These are phyloP conservation scores for Pangasius larnaudii DNA, from an alignment of 2,797 vertebrate species.

Conservation along the genomic window DNA sequence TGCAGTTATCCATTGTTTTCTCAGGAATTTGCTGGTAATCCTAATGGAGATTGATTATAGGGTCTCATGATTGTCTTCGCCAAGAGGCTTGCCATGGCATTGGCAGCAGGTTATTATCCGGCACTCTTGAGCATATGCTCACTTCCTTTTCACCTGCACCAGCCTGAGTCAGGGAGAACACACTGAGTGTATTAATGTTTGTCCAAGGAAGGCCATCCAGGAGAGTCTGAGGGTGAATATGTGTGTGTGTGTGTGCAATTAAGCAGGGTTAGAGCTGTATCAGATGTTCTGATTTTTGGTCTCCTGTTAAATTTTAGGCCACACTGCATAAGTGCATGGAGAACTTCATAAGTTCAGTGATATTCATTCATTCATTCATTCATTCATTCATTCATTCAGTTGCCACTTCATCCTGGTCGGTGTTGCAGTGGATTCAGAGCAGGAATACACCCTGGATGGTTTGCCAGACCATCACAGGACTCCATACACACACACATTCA, in stretches of 20 bases:
- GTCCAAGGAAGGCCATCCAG: conserved; percentile 25
- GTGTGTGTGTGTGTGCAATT: not conserved
- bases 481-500: not conserved
- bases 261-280: not conserved
- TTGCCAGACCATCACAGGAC: not conserved
- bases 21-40: conserved; percentile 41
- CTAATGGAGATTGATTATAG: conserved; percentile 48
- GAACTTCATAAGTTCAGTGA: not conserved
- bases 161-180: conserved; percentile 30
- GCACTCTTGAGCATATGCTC: not conserved
- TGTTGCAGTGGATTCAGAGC: not conserved
- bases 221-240: not conserved
- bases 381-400: not conserved
- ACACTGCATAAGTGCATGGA: not conserved
- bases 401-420: not conserved
- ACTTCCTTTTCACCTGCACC: conserved; percentile 30
- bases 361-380: too few species aligned
- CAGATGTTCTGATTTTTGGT: not conserved
- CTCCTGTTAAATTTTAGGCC: not conserved
- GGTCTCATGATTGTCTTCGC: conserved; percentile 41
- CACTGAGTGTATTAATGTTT: conserved; percentile 41
- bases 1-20: conserved; percentile 11
- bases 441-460: not conserved
- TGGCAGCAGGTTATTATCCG: conserved; percentile 27
- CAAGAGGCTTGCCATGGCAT: conserved; percentile 3